Evolutionary conservation across 1,140 invertebrate species (phyloP), one percentile per base, ranked within the genome.

Genomic region (Plectrocnemia conspersa): DNA sequence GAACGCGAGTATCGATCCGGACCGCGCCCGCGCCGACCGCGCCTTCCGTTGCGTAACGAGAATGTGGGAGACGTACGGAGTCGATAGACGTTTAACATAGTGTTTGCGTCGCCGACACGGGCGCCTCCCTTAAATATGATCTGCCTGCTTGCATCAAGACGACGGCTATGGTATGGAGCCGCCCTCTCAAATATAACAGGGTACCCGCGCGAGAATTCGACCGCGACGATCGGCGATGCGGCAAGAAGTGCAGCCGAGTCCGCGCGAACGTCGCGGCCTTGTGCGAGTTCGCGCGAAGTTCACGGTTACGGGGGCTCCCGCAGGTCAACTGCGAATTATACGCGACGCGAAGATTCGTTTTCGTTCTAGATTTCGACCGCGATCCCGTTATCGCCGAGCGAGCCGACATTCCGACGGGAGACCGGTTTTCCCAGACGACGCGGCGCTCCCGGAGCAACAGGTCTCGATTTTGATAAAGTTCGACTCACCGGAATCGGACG

Each of bases 401-500:
- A 24, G 24, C 2, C 42, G 16, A n/a, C 3, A 15, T 11, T 29
- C 27, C 27, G 27, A 22, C 3, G 21, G 19, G 40, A 21, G 40
- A 5, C n/a, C n/a, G n/a, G n/a, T n/a, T n/a, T n/a, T n/a, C n/a
- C n/a, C n/a, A n/a, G n/a, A n/a, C n/a, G n/a, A n/a, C n/a, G n/a
- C n/a, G n/a, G n/a, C n/a, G n/a, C n/a, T n/a, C n/a, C n/a, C n/a
- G n/a, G 7, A n/a, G 27, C 27, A 29, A 29, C 27, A 29, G 27
- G 27, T 29, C 27, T 7, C 27, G 27, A 11, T n/a, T 21, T 15
- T 21, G 15, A 2, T n/a, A n/a, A n/a, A n/a, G n/a, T n/a, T n/a
- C n/a, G n/a, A 36, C 38, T 40, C 44, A 86, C 89, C 88, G 47
- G 89, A 90, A 78, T 91, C 89, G 2, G 88, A 91, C 36, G 89